Percentiles rank a stretch among this genome's conserved stretches.
Conservation (phyloP, 2,797 vertebrate species). For the Anomalospiza imberbis region DNA sequence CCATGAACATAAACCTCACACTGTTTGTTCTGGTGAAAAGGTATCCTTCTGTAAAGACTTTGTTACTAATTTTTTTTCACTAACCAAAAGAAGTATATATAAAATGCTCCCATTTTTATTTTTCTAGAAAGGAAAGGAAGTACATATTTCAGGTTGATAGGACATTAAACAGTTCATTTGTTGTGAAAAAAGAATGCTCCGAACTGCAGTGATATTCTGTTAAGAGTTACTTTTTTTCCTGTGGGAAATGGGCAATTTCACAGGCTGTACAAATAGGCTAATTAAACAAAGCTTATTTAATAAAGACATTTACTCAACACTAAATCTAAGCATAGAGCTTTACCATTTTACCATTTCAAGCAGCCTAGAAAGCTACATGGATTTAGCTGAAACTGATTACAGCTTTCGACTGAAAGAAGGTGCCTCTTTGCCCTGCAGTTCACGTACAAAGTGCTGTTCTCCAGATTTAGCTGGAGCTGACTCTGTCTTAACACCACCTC, state of each 20-base stretch:
- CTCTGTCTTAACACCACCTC: background rate
- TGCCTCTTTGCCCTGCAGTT: background rate
- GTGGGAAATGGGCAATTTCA: background rate
- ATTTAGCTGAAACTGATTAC: background rate
- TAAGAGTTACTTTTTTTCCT: background rate
- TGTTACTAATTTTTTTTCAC: background rate
- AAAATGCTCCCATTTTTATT: background rate
- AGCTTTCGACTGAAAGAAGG: background rate
- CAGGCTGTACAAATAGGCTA: background rate
- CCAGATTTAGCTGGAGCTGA: background rate
- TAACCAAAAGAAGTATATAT: background rate
- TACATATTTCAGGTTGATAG: background rate
- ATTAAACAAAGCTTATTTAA: background rate
- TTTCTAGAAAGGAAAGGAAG: background rate
- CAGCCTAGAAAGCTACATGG: background rate
- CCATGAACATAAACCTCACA: background rate
- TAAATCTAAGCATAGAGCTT: background rate
- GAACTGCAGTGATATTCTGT: background rate
- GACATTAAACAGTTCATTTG: background rate
- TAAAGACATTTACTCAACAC: background rate
- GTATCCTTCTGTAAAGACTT: background rate
- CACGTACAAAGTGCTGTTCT: accelerated
- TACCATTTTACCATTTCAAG: background rate
- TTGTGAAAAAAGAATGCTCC: background rate
- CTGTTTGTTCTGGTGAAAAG: background rate